Conservation (phyloP, 2,113 vertebrate species). For the Egretta garzetta region DNA sequence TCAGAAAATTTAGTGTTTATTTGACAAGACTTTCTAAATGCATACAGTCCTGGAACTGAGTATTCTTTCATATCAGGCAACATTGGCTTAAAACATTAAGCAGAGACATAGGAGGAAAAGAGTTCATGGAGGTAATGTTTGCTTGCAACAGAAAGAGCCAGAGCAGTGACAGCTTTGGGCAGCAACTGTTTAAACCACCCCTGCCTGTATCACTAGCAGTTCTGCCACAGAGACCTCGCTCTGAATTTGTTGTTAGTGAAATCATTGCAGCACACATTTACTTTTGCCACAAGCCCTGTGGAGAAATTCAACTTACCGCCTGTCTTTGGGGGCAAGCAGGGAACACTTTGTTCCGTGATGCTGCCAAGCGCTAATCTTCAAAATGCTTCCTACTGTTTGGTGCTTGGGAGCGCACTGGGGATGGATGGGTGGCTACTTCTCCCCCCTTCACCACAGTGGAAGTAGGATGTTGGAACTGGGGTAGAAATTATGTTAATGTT, state of each 20-base stretch:
- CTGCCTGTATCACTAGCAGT: background rate
- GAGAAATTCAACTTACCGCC: background rate
- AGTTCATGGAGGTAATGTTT: background rate
- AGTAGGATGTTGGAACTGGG: background rate
- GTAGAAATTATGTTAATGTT: background rate
- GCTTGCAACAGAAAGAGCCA: background rate
- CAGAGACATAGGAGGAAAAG: background rate
- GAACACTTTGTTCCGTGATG: background rate
- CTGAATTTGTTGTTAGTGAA: background rate
- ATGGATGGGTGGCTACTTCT: background rate
- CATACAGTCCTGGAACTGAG: background rate
- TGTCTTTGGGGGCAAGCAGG: background rate
- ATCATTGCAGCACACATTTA: background rate
- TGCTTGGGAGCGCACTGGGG: background rate
- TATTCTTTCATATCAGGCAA: background rate
- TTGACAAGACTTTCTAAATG: background rate
- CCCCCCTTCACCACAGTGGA: background rate
- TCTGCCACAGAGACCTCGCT: accelerated
- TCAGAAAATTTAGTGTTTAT: background rate
- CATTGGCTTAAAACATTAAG: background rate
- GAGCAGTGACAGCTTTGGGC: background rate
- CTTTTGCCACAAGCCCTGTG: background rate
- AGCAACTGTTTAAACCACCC: background rate
- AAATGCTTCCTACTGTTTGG: background rate
- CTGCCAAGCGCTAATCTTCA: background rate